Base-by-base conservation (phyloP, 2,797 vertebrate genomes). In the Phoebastria nigripes region DNA sequence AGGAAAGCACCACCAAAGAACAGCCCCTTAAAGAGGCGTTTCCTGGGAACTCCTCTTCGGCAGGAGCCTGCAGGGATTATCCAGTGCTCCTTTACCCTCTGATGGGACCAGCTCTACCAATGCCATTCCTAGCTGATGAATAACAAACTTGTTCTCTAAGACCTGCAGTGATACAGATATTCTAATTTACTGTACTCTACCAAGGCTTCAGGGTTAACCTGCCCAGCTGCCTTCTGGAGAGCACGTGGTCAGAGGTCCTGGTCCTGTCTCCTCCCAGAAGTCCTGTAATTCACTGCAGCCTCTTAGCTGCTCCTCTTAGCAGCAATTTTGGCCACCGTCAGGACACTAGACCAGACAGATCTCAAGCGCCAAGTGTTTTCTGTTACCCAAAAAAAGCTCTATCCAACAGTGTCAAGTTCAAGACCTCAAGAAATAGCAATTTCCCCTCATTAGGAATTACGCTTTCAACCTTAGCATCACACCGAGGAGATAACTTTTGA, bases 391-490 rank as follows among this genome's bases (percentile, higher is more conserved):
- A 15, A 65, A 49, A 9, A 21, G 4, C 49, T 89, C 72, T 44
- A 61, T 29, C 47, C 76, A 81, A 58, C 20, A 0, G 0, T 46
- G 79, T 62, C 78, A 55, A 91, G 72, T 58, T 80, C 49, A 88
- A 94, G 72, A 85, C 79, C 65, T 41, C 76, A 70, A 86, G 69
- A 92, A 89, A 78, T 1, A 81, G 89, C 89, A 59, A 65, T 79
- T 93, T 93, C 72, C 79, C 84, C 84, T 94, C 90, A 95, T 94
- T 94, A 95, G 92, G 87, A 94, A 79, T 92, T 85, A 81, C 16
- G 71, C 61, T 87, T 87, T 92, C 81, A 72, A 72, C 79, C 74
- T 85, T 24, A 78, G 58, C 70, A 59, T 79, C 52, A 33, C 58
- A 59, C 39, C 1, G 11, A 82, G 77, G 71, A 91, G 95, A 80